These are phyloP conservation scores for Poicephalus gulielmi DNA, from an alignment of 2,113 vertebrate genomes.

Conservation along the genomic window DNA sequence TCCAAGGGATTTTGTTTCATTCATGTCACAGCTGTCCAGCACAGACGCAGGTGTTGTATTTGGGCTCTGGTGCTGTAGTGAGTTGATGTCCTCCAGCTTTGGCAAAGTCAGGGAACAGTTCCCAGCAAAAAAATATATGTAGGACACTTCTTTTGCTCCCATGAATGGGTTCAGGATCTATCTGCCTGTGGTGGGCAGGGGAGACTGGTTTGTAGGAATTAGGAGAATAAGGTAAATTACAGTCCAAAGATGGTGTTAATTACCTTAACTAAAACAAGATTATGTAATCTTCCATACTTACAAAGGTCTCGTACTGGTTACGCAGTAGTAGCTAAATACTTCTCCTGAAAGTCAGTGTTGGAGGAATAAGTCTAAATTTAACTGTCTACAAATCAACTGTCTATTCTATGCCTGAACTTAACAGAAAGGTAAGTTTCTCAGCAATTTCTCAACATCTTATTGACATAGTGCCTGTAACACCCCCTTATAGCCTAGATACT, in stretches of 20 bases:
- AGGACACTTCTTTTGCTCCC: neutral
- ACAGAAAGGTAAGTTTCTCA: neutral
- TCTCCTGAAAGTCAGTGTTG: neutral
- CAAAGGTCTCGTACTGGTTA: neutral
- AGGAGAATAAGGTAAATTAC: neutral
- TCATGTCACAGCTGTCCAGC: neutral
- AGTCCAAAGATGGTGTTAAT: neutral
- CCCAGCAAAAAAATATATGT: neutral
- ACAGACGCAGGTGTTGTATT: neutral
- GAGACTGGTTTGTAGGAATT: neutral
- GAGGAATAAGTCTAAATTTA: neutral
- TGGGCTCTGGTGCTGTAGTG: neutral
- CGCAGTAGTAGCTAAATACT: neutral
- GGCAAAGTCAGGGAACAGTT: neutral
- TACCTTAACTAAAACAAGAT: neutral
- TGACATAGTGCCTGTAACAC: neutral
- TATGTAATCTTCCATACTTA: neutral
- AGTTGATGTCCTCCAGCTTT: neutral
- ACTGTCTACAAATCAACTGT: neutral
- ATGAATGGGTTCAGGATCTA: neutral
- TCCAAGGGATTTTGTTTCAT: conserved; percentile 21
- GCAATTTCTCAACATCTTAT: neutral
- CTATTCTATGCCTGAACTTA: neutral
- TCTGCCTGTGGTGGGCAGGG: neutral
- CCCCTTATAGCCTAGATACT: neutral